Base-by-base conservation (phyloP, 2,113 vertebrate genomes). In the Dromiciops gliroides region DNA sequence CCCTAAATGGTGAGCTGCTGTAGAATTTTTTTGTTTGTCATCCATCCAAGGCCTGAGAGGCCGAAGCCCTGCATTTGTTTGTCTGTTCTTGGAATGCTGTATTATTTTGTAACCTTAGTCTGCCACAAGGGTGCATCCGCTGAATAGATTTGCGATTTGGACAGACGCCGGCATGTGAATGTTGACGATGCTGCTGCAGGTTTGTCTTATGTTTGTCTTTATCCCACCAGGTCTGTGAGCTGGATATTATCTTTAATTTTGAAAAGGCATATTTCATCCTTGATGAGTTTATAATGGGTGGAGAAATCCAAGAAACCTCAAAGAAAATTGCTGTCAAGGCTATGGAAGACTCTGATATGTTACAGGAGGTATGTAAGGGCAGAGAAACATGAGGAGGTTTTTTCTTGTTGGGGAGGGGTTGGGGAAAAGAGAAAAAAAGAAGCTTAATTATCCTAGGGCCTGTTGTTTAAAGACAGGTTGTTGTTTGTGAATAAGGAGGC, bases 231-330 rank as follows among this genome's bases (percentile, higher is more conserved):
- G 99, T 99, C 60, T 99, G 99, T 3, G 99, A 99, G 97, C 96
- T 99, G 98, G 99, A 99, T 97, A 99, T 99, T 94, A 99, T 99
- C 96, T 99, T 99, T 96, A 99, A 99, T 98, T 99, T 99, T 97
- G 99, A 99, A 97, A 99, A 99, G 98, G 99, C 99, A 8, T 99
- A 99, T 97, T 99, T 99, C 98, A 99, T 99, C 97, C 99, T 99
- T 95, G 99, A 99, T 50, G 99, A 99, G 92, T 99, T 99, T 98
- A 99, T 99, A 94, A 99, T 99, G 94, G 99, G 99, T 53, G 99
- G 99, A 97, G 99, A 99, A 97, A 93, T 99, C 95, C 98, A 99
- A 95, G 99, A 99, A 98, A 99, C 99, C 2, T 99, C 99, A 26
- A 99, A 99, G 97, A 97, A 98, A 92, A 97, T 96, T 26, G 99